Conservation (phyloP, 2,113 vertebrate species). For the Choloepus hoffmanni region DNA sequence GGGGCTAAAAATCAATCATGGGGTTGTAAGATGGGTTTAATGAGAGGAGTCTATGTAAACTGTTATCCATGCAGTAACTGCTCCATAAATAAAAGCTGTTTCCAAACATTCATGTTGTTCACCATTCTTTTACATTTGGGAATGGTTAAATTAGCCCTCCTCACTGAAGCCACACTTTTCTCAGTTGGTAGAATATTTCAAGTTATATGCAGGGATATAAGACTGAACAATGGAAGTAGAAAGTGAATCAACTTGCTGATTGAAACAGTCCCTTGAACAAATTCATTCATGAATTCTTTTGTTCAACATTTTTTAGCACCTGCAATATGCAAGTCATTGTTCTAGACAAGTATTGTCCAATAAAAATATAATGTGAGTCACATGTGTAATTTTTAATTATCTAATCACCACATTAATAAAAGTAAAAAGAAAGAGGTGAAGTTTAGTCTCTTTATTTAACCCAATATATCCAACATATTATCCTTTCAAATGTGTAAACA, state of each 20-base stretch:
- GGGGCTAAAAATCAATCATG: background rate
- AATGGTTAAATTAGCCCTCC: background rate
- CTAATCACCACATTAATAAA: background rate
- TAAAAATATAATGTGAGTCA: background rate
- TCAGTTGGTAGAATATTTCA: background rate
- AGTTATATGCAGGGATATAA: background rate
- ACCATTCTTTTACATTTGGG: background rate
- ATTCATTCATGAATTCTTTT: background rate
- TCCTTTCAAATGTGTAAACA: background rate
- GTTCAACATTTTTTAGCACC: background rate
- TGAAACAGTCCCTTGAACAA: background rate
- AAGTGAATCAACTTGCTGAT: background rate
- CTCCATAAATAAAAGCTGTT: background rate
- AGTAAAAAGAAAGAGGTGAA: background rate
- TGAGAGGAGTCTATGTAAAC: background rate
- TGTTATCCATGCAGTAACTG: background rate
- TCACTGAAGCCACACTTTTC: background rate
- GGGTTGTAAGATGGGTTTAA: background rate
- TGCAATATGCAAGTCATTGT: background rate
- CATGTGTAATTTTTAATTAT: background rate
- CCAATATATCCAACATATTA: too few relatives aligned
- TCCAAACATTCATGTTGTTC: background rate
- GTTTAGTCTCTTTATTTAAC: background rate
- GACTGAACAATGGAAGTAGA: background rate
- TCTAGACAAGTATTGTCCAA: background rate